Conservation (phyloP, 2,888 invertebrate genomes). For the Eristalis arbustorum region DNA sequence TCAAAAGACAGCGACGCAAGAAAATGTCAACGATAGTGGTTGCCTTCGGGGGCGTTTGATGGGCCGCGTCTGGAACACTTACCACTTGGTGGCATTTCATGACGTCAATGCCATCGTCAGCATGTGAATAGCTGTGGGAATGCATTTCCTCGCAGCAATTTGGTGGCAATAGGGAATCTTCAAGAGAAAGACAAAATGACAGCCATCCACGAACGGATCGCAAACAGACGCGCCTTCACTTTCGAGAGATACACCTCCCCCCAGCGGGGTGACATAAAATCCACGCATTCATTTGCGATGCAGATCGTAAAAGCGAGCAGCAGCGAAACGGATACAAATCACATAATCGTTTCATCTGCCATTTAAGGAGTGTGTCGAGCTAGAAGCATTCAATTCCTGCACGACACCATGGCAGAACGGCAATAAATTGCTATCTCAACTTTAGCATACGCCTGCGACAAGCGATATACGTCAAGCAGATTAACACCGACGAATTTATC, state of each 20-base stretch:
- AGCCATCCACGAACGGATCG: no score
- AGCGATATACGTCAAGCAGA: slow-evolving; percentile 23
- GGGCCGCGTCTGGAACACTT: no score
- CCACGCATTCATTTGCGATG: slow-evolving; percentile 7
- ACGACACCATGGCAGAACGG: not conserved
- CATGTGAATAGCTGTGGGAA: no score
- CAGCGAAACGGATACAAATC: not conserved
- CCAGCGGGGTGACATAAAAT: not conserved
- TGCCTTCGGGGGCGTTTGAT: no score
- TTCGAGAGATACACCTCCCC: not conserved
- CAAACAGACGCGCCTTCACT: no score
- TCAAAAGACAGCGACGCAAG: no score
- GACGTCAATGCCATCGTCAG: no score
- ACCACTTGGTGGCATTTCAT: no score
- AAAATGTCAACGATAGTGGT: no score
- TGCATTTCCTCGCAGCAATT: no score
- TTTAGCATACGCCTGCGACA: slow-evolving; percentile 23
- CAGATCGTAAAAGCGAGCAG: slow-evolving; percentile 20
- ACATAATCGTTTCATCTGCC: slow-evolving; percentile 28
- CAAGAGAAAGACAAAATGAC: no score
- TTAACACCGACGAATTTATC: slow-evolving; percentile 59
- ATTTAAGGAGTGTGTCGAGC: not conserved
- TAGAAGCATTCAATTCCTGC: slow-evolving; percentile 3
- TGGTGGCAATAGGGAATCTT: no score
- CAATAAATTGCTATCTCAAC: slow-evolving; percentile 28